phyloP scores from a whole-genome alignment of 2,797 vertebrate genomes.

The Leontocebus nigricollis region DNA sequence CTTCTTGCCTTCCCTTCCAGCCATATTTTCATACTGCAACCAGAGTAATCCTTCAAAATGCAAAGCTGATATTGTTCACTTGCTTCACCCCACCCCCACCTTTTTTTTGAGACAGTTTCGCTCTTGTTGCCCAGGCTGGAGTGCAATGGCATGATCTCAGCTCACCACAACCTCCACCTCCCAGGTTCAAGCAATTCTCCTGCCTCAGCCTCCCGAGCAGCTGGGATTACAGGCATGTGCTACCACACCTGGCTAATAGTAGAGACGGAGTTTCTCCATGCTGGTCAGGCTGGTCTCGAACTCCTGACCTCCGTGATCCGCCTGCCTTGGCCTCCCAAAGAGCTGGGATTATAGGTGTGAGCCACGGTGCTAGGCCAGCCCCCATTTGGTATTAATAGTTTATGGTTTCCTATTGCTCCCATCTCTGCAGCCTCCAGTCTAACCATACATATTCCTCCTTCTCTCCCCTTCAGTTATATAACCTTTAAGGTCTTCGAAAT shows the following conservation, averaged over 20 bases:
- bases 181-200: background rate
- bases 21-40: background rate
- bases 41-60: conserved; percentile 39
- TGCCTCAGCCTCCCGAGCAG: background rate
- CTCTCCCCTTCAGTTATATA: background rate
- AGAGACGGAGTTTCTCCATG: background rate
- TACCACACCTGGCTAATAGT: background rate
- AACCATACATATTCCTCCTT: background rate
- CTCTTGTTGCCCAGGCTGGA: no score
- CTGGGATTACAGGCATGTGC: background rate
- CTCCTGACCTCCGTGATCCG: background rate
- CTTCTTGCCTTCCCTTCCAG: conserved; percentile 19
- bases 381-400: background rate
- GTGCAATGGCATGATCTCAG: no score
- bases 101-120: no score
- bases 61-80: conserved; percentile 26
- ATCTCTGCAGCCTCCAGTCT: background rate
- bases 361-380: background rate
- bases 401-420: conserved; percentile 1
- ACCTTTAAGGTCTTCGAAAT: background rate
- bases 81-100: background rate
- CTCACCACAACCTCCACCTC: background rate
- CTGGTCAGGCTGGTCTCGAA: background rate
- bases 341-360: background rate
- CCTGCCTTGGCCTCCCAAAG: background rate